Evolutionary conservation across 2,888 invertebrate genomes (phyloP).

Genomic region (Acrobasis consociella): DNA sequence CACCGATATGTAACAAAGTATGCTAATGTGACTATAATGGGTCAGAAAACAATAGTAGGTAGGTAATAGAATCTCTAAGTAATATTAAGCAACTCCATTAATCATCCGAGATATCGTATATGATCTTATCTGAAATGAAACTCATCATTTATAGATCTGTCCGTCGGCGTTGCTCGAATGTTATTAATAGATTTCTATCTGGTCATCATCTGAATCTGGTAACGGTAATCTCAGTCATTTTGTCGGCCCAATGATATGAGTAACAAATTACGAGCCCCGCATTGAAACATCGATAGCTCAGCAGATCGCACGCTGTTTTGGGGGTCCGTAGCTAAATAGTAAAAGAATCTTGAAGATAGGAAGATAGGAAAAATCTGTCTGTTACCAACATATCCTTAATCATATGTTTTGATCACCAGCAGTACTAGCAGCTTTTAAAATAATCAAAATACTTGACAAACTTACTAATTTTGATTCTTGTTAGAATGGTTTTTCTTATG

Average conservation of each 20-base stretch:
- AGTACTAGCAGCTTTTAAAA: too few species aligned
- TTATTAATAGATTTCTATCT: slow-evolving; percentile 82
- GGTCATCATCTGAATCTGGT: slow-evolving; percentile 76
- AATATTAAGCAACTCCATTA: slow-evolving; percentile 70
- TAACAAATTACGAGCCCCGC: slow-evolving; percentile 69
- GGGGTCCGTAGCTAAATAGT: background rate
- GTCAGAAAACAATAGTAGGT: slow-evolving; percentile 68
- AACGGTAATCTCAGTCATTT: slow-evolving; percentile 73
- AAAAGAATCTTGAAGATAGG: too few species aligned
- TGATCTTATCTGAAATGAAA: slow-evolving; percentile 81
- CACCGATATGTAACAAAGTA: slow-evolving; percentile 50
- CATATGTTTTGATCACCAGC: too few species aligned
- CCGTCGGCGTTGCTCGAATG: slow-evolving; percentile 75
- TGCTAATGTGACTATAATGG: slow-evolving; percentile 75
- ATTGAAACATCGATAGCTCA: slow-evolving; percentile 38
- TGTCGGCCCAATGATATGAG: slow-evolving; percentile 63
- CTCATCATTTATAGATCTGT: slow-evolving; percentile 82
- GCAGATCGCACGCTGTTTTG: slow-evolving; percentile 15
- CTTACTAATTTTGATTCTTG: too few species aligned
- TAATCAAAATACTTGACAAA: too few species aligned
- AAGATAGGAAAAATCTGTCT: too few species aligned
- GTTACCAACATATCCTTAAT: too few species aligned
- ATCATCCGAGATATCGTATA: slow-evolving; percentile 72
- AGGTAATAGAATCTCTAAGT: slow-evolving; percentile 77
- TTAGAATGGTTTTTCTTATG: too few species aligned